phyloP scores from a whole-genome alignment of 64 coral and sea anemone genomes.

The Acropora tenuis region DNA sequence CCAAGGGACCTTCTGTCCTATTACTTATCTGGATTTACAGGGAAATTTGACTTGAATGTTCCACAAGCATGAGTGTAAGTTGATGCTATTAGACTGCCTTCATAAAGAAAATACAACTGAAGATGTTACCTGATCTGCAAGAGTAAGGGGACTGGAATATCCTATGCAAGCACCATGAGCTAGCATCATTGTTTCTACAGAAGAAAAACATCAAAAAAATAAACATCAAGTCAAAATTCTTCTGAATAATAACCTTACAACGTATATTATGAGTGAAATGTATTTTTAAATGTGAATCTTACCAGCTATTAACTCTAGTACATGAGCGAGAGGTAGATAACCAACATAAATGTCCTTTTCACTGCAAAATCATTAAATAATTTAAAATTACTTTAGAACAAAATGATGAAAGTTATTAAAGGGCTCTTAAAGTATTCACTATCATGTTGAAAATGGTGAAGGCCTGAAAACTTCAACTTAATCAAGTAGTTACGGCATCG shows the following conservation, averaged over 20 bases:
- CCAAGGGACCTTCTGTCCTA: too few relatives aligned
- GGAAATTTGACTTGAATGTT: too few relatives aligned
- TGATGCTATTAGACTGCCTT: not conserved
- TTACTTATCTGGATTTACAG: too few relatives aligned
- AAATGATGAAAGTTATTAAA: too few relatives aligned
- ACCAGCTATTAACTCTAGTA: conserved; percentile 80
- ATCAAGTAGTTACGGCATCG: not conserved
- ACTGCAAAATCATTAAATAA: conserved; percentile 16
- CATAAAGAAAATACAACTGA: not conserved
- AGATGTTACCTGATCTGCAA: conserved; percentile 70
- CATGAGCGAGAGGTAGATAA: conserved; percentile 94
- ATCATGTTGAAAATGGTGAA: too few relatives aligned
- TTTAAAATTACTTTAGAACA: not conserved
- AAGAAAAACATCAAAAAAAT: not conserved
- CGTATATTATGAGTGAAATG: too few relatives aligned
- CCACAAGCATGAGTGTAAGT: too few relatives aligned
- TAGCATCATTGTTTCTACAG: conserved; percentile 75
- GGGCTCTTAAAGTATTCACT: too few relatives aligned
- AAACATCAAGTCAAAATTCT: too few relatives aligned
- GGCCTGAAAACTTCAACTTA: too few relatives aligned
- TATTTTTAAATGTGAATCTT: not conserved
- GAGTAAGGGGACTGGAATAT: conserved; percentile 88
- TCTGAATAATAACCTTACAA: too few relatives aligned
- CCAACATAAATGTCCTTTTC: conserved; percentile 96
- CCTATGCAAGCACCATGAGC: conserved; percentile 89